Base-by-base conservation (phyloP, 1,140 invertebrate genomes). In the Bombus turneri region DNA sequence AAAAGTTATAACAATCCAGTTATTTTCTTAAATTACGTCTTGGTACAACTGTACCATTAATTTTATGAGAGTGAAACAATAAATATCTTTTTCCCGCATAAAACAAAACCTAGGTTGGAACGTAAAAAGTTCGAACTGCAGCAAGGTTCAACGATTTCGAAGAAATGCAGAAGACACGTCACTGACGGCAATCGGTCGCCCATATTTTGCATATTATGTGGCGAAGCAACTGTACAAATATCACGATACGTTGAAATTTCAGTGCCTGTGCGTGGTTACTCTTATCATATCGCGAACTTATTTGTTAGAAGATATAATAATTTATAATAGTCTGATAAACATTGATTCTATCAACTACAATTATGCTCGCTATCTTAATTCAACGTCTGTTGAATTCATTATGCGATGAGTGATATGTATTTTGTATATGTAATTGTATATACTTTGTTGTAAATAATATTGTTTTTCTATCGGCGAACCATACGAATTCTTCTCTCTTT, bases 161-260 rank as follows among this genome's bases (percentile, higher is more conserved):
- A 31, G 31, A 53, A 77, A 53, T 37, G 41, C 25, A 31, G 28
- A 25, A 8, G 57, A 64, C 64, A 41, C 37, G 64, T 34, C 18
- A 22, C 47, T 22, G 18, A 53, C 47, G 47, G 47, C 18, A 53
- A 53, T 22, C 18, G 47, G 47, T 8, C 47, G 47, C 18, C 47
- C 47, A 53, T 53, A 69, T 81, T 77, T 71, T 77, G 53, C 81
- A 76, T 83, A 76, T 59, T 47, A 43, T 18, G 43, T 59, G 77
- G 39, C 34, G 66, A 85, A 72, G 84, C 90, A 89, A 86, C 71
- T 90, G 89, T 83, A 34, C 86, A 89, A 89, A 90, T 80, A 90
- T 31, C 43, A n/a, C 79, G 74, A 80, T 37, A 39, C 53, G 71
- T 89, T 74, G 77, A 81, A 84, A 81, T 77, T 83, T 39, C 62